Conservation (phyloP, 2,888 invertebrate genomes). For the Ditula angustiorana region DNA sequence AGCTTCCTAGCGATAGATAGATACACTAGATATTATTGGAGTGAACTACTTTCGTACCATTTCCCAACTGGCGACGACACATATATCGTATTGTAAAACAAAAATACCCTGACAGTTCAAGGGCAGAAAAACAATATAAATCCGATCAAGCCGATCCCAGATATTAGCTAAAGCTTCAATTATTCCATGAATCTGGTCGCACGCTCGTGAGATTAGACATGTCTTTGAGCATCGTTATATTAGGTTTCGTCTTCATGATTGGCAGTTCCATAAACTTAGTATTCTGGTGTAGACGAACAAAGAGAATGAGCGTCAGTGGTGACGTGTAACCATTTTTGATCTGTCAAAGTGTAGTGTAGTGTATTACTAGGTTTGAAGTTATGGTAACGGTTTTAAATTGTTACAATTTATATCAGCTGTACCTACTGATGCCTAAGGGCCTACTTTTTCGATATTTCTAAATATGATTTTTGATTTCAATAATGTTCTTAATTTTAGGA, state of each 20-base stretch:
- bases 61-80: constrained; percentile 40
- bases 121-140: constrained; percentile 44
- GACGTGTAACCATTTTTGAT: too few species aligned
- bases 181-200: not conserved
- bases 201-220: not conserved
- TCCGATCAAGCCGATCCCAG: constrained; percentile 37
- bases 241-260: constrained; percentile 28
- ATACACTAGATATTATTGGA: constrained; percentile 34
- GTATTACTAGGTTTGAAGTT: too few species aligned
- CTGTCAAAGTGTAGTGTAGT: too few species aligned
- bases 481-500: too few species aligned
- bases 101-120: constrained; percentile 52
- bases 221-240: not conserved
- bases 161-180: not conserved
- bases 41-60: constrained; percentile 37
- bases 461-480: too few species aligned
- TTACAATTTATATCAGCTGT: too few species aligned
- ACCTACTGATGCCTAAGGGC: too few species aligned
- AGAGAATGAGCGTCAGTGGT: too few species aligned
- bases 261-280: constrained; percentile 23
- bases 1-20: constrained; percentile 28
- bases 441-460: too few species aligned
- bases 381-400: too few species aligned
- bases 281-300: too few species aligned
- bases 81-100: constrained; percentile 53